Conservation (phyloP, 2,888 invertebrate genomes). For the Andrena camellia region DNA sequence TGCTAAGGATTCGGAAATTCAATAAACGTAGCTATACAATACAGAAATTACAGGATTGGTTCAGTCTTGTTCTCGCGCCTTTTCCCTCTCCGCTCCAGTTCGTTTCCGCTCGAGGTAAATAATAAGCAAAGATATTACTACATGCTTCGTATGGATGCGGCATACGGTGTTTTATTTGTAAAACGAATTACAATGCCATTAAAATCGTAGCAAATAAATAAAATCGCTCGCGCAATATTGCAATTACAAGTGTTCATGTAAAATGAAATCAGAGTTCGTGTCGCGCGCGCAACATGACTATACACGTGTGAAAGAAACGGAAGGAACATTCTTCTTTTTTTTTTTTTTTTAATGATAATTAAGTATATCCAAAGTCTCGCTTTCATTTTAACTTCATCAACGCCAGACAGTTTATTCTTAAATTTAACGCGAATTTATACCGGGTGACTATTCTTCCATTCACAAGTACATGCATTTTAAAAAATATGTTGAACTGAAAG, state of each 20-base stretch:
- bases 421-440: background rate
- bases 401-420: background rate
- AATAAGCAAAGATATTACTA: conserved; percentile 4
- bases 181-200: conserved; percentile 62
- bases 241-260: conserved; percentile 38
- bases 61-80: background rate
- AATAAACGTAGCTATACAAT: conserved; percentile 36
- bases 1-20: conserved; percentile 31
- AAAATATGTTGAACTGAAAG: background rate
- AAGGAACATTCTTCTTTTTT: conserved; percentile 2
- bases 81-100: background rate
- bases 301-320: background rate
- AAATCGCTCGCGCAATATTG: conserved; percentile 42
- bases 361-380: conserved; percentile 20
- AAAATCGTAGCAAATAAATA: conserved; percentile 67
- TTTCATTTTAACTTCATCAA: conserved; percentile 5
- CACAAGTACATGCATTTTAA: background rate
- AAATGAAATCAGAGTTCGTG: conserved; percentile 46
- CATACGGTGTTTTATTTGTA: conserved; percentile 62
- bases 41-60: background rate
- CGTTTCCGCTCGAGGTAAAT: background rate
- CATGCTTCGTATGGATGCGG: conserved; percentile 21
- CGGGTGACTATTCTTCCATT: conserved; percentile 3
- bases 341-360: conserved; percentile 6
- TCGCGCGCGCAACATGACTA: conserved; percentile 6